phyloP scores from a whole-genome alignment of 2,888 invertebrate genomes.

The Cheilosia impressa region DNA sequence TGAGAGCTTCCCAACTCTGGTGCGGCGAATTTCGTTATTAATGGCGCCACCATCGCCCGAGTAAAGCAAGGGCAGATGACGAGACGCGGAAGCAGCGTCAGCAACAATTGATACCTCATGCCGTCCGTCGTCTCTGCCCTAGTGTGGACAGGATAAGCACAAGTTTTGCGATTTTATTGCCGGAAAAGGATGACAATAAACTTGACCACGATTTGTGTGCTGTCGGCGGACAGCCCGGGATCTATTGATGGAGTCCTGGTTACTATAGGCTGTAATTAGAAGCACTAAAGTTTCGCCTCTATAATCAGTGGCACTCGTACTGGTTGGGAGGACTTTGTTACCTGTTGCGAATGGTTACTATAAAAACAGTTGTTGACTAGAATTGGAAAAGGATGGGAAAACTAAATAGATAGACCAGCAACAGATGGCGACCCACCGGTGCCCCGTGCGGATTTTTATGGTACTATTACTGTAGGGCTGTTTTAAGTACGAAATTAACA shows the following conservation, averaged over 20 bases:
- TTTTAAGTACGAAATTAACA: too few species aligned
- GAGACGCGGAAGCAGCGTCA: conserved; percentile 62
- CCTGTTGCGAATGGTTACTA: too few species aligned
- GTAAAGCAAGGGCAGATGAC: conserved; percentile 30
- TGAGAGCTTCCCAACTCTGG: neutral
- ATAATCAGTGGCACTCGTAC: too few species aligned
- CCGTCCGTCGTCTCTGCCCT: conserved; percentile 37
- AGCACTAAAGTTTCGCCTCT: neutral
- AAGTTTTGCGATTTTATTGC: conserved; percentile 74
- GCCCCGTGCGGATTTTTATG: too few species aligned
- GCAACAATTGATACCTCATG: conserved; percentile 73
- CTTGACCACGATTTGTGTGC: conserved; percentile 67
- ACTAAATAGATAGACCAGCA: too few species aligned
- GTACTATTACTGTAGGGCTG: too few species aligned
- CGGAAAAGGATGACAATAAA: conserved; percentile 73
- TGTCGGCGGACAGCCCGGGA: conserved; percentile 30
- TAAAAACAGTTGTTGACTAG: too few species aligned
- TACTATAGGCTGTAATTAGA: conserved; percentile 42
- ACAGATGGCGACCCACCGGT: too few species aligned
- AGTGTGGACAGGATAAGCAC: conserved; percentile 62
- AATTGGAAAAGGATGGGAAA: too few species aligned
- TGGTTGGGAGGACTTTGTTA: too few species aligned
- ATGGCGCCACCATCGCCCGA: conserved; percentile 70
- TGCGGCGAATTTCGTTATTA: conserved; percentile 61
- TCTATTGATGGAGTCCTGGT: conserved; percentile 40